Evolutionary conservation across 2,888 invertebrate species (phyloP), one percentile per base, ranked within the genome.

Genomic region (Himalopsyche tibetana): DNA sequence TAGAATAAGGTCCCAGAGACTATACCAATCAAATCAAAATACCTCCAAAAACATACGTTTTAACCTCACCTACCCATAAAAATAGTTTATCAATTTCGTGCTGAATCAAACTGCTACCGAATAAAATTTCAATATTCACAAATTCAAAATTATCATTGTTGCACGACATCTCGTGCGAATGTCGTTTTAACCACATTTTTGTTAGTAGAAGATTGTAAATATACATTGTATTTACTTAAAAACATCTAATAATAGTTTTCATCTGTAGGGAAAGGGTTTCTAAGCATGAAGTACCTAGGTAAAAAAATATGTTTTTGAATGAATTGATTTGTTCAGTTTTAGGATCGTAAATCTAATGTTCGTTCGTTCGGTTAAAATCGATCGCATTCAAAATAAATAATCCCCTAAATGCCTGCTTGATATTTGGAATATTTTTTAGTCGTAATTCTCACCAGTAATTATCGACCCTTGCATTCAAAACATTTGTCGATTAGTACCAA

Each of bases 151-250:
- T 74, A 74, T 74, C 12, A 74, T 74, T 74, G 36, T 74, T 74
- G 74, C 74, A 74, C 74, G 74, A 74, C 36, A 74, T 74, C 36
- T 74, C 74, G 74, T 74, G 74, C 74, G 36, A 74, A 74, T 74
- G 38, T 74, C 74, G 36, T 36, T 74, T 74, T 38, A 38, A 15
- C 38, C 19, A 74, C 38, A 15, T 36, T 36, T 74, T 74, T 36
- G 74, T 12, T 74, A 38, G 38, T 74, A 74, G 6, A 63, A 51
- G 6, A 63, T 19, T 51, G 51, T 74, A 74, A 74, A 36, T 12
- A 38, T 38, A 28, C 38, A 28, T 74, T 3, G 28, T 36, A 74
- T 38, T 36, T 36, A 69, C 69, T 69, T 28, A 45, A 45, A 28
- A 17, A 2, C 19, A 11, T 9, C 36, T 74, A 12, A 74, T 36